phyloP scores from a whole-genome alignment of 2,113 vertebrate genomes.

The Heterochromis multidens region DNA sequence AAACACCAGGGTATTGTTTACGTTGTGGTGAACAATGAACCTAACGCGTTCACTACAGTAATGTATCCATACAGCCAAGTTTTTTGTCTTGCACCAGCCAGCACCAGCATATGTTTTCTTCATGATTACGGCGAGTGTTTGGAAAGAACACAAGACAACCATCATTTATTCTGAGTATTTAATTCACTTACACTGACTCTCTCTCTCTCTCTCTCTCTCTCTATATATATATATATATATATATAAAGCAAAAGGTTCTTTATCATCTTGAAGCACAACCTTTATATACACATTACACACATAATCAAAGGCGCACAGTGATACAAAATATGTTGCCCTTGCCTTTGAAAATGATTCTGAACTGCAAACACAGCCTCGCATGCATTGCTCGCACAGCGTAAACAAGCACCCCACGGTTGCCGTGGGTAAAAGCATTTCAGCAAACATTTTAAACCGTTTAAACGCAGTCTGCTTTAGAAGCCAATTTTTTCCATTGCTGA shows the following conservation, averaged over 20 bases:
- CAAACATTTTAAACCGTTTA: neutral
- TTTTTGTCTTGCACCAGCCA: neutral
- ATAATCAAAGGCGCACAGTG: neutral
- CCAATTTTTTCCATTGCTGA: neutral
- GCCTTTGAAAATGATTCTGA: conserved; percentile 56
- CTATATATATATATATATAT: neutral
- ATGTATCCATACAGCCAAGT: neutral
- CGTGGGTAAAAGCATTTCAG: neutral
- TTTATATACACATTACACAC: neutral
- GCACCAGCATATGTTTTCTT: neutral
- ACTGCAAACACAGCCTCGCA: neutral
- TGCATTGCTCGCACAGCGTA: neutral
- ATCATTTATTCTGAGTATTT: neutral
- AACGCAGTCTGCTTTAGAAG: neutral
- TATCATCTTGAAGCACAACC: neutral
- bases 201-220: neutral
- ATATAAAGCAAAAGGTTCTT: neutral
- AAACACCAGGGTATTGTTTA: neutral
- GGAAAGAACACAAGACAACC: neutral
- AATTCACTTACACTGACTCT: neutral
- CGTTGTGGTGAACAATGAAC: neutral
- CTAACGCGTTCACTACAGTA: neutral
- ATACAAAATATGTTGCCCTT: conserved; percentile 22
- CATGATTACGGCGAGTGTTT: neutral
- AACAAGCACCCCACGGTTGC: neutral